These are phyloP conservation scores for Mylabris phalerata DNA, from an alignment of 1,140 invertebrate genomes.

Conservation along the genomic window DNA sequence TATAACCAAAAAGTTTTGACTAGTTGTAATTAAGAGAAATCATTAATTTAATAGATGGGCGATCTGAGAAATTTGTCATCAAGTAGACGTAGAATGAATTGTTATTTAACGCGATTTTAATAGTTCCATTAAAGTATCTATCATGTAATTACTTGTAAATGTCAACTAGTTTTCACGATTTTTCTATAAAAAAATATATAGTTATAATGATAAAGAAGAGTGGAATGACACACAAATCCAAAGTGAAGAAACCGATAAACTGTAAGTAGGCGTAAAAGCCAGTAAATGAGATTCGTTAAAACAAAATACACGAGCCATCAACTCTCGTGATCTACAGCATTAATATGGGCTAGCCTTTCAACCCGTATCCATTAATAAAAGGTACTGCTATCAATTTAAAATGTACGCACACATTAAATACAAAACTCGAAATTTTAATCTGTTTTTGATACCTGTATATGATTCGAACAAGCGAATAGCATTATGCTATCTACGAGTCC, in stretches of 20 bases:
- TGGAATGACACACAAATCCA: conserved; percentile 14
- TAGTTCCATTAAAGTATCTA: no score
- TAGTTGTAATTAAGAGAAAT: no score
- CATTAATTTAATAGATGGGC: no score
- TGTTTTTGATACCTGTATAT: conserved; percentile 32
- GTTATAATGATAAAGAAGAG: conserved; percentile 9
- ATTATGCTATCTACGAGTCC: conserved; percentile 32
- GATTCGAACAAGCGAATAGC: conserved; percentile 34
- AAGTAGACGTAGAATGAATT: no score
- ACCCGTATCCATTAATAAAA: conserved; percentile 28
- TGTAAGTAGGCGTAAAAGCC: conserved; percentile 28
- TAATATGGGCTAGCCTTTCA: conserved; percentile 22
- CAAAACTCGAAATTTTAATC: conserved; percentile 34
- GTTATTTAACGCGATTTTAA: no score
- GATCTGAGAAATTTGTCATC: no score
- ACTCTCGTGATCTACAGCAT: conserved; percentile 25
- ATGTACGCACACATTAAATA: conserved; percentile 25
- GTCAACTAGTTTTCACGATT: no score
- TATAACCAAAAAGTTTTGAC: no score
- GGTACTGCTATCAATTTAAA: conserved; percentile 29
- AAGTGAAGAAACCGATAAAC: conserved; percentile 17
- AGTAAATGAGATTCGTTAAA: conserved; percentile 31
- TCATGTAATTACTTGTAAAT: no score
- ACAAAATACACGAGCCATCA: conserved; percentile 24
- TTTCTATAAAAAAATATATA: no score